Base-by-base conservation (phyloP, 2,797 vertebrate species). In the Phoebastria nigripes region DNA sequence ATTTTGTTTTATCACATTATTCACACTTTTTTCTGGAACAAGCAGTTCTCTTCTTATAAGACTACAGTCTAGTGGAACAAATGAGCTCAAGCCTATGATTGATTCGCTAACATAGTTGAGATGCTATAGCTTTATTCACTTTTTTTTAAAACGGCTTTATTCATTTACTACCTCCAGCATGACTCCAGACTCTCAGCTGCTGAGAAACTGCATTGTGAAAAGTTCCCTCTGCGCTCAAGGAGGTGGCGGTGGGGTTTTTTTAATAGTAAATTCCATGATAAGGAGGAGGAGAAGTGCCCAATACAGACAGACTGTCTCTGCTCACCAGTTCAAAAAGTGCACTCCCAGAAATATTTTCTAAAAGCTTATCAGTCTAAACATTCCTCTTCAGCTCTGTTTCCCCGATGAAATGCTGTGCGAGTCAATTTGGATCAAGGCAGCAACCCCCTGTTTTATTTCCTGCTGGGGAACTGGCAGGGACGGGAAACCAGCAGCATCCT, bases 311-410 rank as follows among this genome's bases (percentile, higher is more conserved):
- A 77, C 95, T 96, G 96, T 96, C 97, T 98, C 97, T 96, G 90
- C 92, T 97, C 69, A 87, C 81, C 94, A 96, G 94, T 97, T 96
- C 92, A 90, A 74, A 96, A 97, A 97, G 86, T 87, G 72, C 93
- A 96, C 91, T 98, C 96, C 95, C 95, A 96, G 95, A 98, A 97
- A 97, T 97, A 96, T 90, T 97, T 97, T 94, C 95, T 96, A 83
- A 80, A 71, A 61, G 67, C 91, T 97, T 97, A 97, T 97, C 96
- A 95, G 78, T 77, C 83, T 74, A 77, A 95, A 94, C 96, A 97
- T 97, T 97, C 97, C 93, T 93, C 80, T 91, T 85, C 76, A 73
- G 81, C 86, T 94, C 56, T 49, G 90, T 87, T 95, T 96, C 76
- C 77, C 84, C 59, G 91, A 87, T 12, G 72, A 94, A 97, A 97